Percentiles rank a stretch among this genome's conserved stretches.
Evolutionary conservation across 2,113 vertebrate species (phyloP).

Genomic region (Onychorhynchus coronatus): DNA sequence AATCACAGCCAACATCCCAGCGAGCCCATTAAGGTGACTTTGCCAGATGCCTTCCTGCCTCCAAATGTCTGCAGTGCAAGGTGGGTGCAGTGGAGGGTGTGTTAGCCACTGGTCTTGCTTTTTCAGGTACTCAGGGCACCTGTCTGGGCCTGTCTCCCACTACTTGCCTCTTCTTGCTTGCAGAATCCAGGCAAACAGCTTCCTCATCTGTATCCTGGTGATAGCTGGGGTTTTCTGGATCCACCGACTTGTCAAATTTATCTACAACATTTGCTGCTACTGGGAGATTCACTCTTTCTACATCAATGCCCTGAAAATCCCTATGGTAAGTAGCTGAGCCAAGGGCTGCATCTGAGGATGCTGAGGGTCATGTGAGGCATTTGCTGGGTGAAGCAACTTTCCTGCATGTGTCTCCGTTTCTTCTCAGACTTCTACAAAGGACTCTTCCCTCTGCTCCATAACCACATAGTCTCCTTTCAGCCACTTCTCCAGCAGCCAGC

Average conservation of each 20-base stretch:
- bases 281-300: slow-evolving; percentile 98
- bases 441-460: not conserved
- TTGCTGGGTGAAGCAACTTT: not conserved
- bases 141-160: not conserved
- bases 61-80: slow-evolving; percentile 87
- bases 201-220: slow-evolving; percentile 89
- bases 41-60: slow-evolving; percentile 92
- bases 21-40: slow-evolving; percentile 89
- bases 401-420: not conserved
- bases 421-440: accelerated
- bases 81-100: slow-evolving; percentile 57
- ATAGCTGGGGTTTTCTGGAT: slow-evolving; percentile 97
- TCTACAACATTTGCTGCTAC: slow-evolving; percentile 98
- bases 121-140: not conserved
- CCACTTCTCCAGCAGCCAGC: not conserved
- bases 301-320: slow-evolving; percentile 90
- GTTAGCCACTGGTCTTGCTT: not conserved
- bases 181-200: slow-evolving; percentile 89
- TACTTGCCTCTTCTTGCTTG: not conserved
- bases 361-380: accelerated
- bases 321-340: slow-evolving; percentile 79
- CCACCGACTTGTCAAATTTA: slow-evolving; percentile 92
- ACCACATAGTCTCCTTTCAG: not conserved
- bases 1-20: slow-evolving; percentile 88
- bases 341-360: accelerated